A percentile compares a stretch with the other conserved stretches of the same genome.
Evolutionary conservation across 2,113 vertebrate species (phyloP).

Genomic region (Aptenodytes patagonicus): DNA sequence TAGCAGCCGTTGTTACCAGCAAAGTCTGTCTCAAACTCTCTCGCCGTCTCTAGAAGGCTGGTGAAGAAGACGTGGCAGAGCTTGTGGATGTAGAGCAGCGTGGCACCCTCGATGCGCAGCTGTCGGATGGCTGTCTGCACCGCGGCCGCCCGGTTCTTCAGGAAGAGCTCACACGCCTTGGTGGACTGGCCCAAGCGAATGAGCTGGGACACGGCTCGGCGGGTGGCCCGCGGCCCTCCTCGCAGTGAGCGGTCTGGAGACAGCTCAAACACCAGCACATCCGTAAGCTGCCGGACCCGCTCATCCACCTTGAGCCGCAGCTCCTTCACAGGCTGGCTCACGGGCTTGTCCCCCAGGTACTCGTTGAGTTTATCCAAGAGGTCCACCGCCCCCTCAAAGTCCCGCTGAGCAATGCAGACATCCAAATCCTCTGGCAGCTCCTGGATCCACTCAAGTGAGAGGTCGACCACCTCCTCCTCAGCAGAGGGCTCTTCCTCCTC

Average conservation of each 20-base stretch:
- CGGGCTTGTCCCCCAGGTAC: slow-evolving; percentile 85
- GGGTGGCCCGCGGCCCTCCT: slow-evolving; percentile 90
- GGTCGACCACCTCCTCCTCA: slow-evolving; percentile 81
- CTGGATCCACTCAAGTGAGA: slow-evolving; percentile 93
- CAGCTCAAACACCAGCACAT: slow-evolving; percentile 94
- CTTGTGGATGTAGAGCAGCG: slow-evolving; percentile 96
- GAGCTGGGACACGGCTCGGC: slow-evolving; percentile 93
- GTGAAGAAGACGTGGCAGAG: slow-evolving; percentile 99
- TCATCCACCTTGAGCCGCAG: slow-evolving; percentile 86
- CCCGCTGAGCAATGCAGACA: slow-evolving; percentile 95
- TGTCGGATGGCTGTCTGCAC: slow-evolving; percentile 95
- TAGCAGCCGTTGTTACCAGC: slow-evolving; percentile 92
- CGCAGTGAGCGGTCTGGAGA: slow-evolving; percentile 91
- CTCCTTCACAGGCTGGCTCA: slow-evolving; percentile 85
- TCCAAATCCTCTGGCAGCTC: slow-evolving; percentile 96
- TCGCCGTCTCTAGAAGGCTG: slow-evolving; percentile 90
- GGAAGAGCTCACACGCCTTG: slow-evolving; percentile 93
- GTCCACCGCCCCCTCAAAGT: slow-evolving; percentile 96
- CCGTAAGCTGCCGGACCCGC: slow-evolving; percentile 89
- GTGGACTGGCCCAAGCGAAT: slow-evolving; percentile 94
- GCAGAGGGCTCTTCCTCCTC: slow-evolving; percentile 67
- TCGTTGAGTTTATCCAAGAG: slow-evolving; percentile 91
- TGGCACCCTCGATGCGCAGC: slow-evolving; percentile 95
- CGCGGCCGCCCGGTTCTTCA: slow-evolving; percentile 90
- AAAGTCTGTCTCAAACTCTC: slow-evolving; percentile 95